Conservation (phyloP, 92 coral and sea anemone genomes). For the Phenganax subtilis region DNA sequence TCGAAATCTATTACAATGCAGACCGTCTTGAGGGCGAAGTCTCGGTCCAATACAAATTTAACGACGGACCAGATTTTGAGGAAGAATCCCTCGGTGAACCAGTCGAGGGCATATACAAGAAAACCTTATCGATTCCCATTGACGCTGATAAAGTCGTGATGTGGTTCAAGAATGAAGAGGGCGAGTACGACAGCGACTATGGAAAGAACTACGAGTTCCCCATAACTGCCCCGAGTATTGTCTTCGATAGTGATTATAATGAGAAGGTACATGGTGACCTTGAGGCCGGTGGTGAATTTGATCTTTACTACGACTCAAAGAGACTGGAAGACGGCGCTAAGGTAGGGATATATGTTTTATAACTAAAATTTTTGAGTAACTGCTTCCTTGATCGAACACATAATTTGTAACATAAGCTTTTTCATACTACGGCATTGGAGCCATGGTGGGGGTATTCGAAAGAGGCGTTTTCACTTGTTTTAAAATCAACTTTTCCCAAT, state of each 20-base stretch:
- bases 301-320: not conserved
- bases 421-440: too few relatives aligned
- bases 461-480: too few relatives aligned
- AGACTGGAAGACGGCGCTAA: conserved; percentile 6
- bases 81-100: not conserved
- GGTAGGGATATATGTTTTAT: not conserved
- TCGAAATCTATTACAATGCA: not conserved
- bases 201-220: not conserved
- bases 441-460: too few relatives aligned
- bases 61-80: not conserved
- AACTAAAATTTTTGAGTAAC: too few relatives aligned
- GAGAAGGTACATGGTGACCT: conserved; percentile 10
- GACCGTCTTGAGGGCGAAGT: not conserved
- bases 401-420: too few relatives aligned
- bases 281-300: not conserved
- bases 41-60: conserved; percentile 1
- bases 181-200: not conserved
- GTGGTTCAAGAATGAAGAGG: not conserved
- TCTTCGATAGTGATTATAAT: not conserved
- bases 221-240: not conserved
- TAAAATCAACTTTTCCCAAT: too few relatives aligned
- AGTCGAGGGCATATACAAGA: not conserved
- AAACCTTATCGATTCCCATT: not conserved
- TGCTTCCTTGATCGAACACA: too few relatives aligned
- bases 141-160: not conserved